Evolutionary conservation across 2,113 vertebrate species (phyloP).

Genomic region (Trichechus manatus): DNA sequence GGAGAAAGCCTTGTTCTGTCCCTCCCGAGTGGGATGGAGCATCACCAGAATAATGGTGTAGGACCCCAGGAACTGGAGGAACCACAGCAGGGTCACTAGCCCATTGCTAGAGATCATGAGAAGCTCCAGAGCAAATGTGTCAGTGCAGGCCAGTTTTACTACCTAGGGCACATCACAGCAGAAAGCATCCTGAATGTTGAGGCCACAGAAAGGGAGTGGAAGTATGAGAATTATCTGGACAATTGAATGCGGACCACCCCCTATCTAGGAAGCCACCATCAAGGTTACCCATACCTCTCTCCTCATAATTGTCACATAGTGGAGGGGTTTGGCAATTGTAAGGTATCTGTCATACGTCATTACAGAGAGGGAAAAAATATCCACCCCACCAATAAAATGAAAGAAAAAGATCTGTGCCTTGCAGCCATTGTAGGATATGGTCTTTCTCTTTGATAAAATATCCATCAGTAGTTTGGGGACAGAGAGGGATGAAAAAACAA

Average conservation of each 20-base stretch:
- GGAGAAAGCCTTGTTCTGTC: slow-evolving; percentile 61
- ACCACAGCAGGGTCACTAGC: slow-evolving; percentile 73
- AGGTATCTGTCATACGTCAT: slow-evolving; percentile 82
- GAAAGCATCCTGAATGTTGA: slow-evolving; percentile 73
- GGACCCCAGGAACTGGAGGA: slow-evolving; percentile 75
- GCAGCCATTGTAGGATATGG: slow-evolving; percentile 79
- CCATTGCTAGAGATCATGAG: slow-evolving; percentile 79
- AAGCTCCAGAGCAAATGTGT: slow-evolving; percentile 64
- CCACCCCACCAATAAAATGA: slow-evolving; percentile 71
- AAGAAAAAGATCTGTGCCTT: slow-evolving; percentile 80
- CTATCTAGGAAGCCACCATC: slow-evolving; percentile 76
- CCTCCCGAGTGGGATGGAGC: slow-evolving; percentile 62
- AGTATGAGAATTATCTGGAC: slow-evolving; percentile 75
- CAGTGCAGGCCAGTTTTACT: slow-evolving; percentile 70
- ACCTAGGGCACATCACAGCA: slow-evolving; percentile 80
- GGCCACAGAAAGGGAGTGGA: slow-evolving; percentile 73
- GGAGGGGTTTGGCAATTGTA: slow-evolving; percentile 76
- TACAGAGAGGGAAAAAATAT: slow-evolving; percentile 80
- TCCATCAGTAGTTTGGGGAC: slow-evolving; percentile 77
- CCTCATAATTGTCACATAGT: slow-evolving; percentile 77
- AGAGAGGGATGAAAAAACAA: slow-evolving; percentile 70
- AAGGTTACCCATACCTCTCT: slow-evolving; percentile 66
- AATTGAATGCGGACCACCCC: slow-evolving; percentile 72
- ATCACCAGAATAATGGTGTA: slow-evolving; percentile 64
- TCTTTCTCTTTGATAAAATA: slow-evolving; percentile 71